Evolutionary conservation across 2,888 invertebrate species (phyloP).

Genomic region (Theodoxus fluviatilis): DNA sequence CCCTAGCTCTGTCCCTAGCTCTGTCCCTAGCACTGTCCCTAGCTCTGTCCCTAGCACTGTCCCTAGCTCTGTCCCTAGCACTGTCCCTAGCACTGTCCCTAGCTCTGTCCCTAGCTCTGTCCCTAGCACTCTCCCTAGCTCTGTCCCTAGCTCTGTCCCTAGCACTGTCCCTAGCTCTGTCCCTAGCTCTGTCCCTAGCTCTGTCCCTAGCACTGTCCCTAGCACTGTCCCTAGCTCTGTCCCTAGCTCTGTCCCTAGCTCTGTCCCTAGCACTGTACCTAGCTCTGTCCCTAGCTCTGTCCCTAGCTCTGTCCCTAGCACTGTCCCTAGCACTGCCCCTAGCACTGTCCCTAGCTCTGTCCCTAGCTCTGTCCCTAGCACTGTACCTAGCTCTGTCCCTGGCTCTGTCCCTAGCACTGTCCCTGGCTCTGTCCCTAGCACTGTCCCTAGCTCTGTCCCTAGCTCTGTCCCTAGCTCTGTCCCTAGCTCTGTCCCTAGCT

Average conservation of each 20-base stretch:
- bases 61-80: not conserved
- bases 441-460: slow-evolving; percentile 4
- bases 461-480: no score
- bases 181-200: no score
- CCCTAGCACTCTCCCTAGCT: not conserved
- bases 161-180: no score
- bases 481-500: no score
- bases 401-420: slow-evolving; percentile 1
- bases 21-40: not conserved
- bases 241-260: not conserved
- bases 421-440: slow-evolving; percentile 3
- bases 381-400: not conserved
- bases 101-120: not conserved
- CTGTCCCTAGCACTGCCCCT: not conserved
- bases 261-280: not conserved
- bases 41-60: not conserved
- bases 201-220: not conserved
- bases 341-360: slow-evolving; percentile 6
- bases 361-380: not conserved
- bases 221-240: not conserved
- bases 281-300: not conserved
- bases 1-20: not conserved
- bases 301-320: not conserved
- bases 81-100: not conserved
- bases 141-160: no score